These are phyloP conservation scores for Puma concolor DNA, from an alignment of 2,113 vertebrate species.

Conservation along the genomic window DNA sequence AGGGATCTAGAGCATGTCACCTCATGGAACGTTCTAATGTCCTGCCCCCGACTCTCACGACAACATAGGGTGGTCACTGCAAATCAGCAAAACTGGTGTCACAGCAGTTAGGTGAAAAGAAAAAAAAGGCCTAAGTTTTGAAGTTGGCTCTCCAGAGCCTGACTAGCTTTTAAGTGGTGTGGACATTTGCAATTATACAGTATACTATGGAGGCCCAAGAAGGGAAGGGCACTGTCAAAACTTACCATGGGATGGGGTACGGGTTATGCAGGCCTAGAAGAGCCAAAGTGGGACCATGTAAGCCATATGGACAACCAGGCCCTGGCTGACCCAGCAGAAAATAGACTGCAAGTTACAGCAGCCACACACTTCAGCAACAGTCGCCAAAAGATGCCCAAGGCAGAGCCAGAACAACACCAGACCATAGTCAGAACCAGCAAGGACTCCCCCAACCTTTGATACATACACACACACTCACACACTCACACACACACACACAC, in stretches of 20 bases:
- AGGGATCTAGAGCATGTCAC: background rate
- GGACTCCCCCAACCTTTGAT: background rate
- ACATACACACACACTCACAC: background rate
- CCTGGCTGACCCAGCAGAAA: background rate
- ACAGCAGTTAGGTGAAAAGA: background rate
- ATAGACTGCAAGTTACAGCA: background rate
- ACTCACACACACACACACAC: background rate
- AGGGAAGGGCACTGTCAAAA: background rate
- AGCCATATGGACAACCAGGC: background rate
- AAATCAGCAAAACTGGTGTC: background rate
- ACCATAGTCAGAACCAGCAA: background rate
- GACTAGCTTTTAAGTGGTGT: background rate
- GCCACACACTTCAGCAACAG: background rate
- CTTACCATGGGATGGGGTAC: accelerated
- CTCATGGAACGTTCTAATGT: background rate
- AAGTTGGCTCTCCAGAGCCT: background rate
- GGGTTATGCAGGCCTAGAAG: background rate
- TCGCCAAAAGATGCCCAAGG: background rate
- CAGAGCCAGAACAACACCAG: background rate
- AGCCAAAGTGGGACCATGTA: background rate
- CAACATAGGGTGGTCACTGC: background rate
- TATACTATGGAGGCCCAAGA: background rate
- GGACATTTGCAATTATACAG: background rate
- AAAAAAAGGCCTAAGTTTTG: no score
- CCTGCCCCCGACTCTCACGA: background rate